Evolutionary conservation across 2,113 vertebrate genomes (phyloP), one percentile per base, ranked within the genome.

Genomic region (Hyperopisus bebe): DNA sequence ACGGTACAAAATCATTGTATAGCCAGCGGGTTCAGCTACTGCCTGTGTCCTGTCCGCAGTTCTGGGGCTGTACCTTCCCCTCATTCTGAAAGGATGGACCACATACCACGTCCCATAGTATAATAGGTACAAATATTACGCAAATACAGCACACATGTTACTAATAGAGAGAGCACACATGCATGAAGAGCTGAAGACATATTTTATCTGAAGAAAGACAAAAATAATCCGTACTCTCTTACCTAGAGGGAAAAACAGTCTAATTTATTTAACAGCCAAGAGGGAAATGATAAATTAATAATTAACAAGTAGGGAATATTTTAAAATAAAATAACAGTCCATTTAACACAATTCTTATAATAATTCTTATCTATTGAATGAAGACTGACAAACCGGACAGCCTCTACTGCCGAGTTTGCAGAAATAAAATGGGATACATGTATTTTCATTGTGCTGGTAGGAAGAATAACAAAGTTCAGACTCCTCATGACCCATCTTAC

Each of bases 51-150:
- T 86, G 55, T 90, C 84, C 10, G 80, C 89, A 87, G 48, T 21
- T 70, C 39, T 39, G 42, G 55, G 19, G 3, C 21, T 47, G 13
- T 39, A 9, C 19, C 93, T 87, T 91, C 91, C 91, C 42, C 35
- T 21, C 5, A 50, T 47, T n/a, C 51, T n/a, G 85, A 48, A 2
- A 44, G 42, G 77, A 27, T 31, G 85, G 50, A 87, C 50, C 1
- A 87, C 31, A 87, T 53, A 35, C 11, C 13, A 35, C 31, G 39
- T 86, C n/a, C 47, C 27, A 51, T 46, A 51, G 48, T 11, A 15
- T 9, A 31, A n/a, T 46, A 31, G 47, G 85, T n/a, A 86, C 48
- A 86, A 19, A 51, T 48, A 48, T 86, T 39, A 47, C 9, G 3
- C 27, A 13, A 66, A 70, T 66, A 66, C 62, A 13, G 15, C 24